Evolutionary conservation across 1,140 invertebrate species (phyloP).

Genomic region (Bradynema listronoti): DNA sequence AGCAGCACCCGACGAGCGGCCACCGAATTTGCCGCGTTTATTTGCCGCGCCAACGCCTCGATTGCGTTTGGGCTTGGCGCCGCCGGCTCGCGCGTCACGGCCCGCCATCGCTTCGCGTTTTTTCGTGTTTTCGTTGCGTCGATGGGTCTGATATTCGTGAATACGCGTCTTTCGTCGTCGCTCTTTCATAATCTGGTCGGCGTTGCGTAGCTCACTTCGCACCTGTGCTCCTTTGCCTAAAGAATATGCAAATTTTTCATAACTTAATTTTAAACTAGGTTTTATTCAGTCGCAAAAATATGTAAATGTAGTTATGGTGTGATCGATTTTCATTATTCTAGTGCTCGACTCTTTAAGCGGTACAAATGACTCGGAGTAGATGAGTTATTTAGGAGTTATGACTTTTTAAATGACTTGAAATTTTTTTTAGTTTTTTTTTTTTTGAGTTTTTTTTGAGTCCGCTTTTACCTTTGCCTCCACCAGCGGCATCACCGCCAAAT

Average conservation of each 20-base stretch:
- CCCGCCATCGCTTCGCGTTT: constrained; percentile 12
- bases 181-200: constrained; percentile 37
- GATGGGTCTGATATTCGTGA: constrained; percentile 32
- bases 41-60: no score
- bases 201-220: constrained; percentile 50
- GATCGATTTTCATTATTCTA: constrained; percentile 2
- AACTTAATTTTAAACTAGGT: neutral
- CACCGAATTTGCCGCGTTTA: no score
- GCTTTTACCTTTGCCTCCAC: neutral
- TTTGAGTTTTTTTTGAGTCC: constrained; percentile 9
- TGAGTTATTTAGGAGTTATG: neutral
- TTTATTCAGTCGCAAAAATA: neutral
- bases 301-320: neutral
- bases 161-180: constrained; percentile 21
- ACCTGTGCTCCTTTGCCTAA: constrained; percentile 11
- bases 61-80: no score
- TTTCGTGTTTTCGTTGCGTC: constrained; percentile 25
- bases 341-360: neutral
- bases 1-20: no score
- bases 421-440: neutral
- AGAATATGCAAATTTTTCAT: neutral
- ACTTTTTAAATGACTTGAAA: no score
- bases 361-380: neutral
- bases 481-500: constrained; percentile 12
- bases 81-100: no score